Evolutionary conservation across 2,888 invertebrate species (phyloP), one percentile per base, ranked within the genome.

Genomic region (Pammene aurita): DNA sequence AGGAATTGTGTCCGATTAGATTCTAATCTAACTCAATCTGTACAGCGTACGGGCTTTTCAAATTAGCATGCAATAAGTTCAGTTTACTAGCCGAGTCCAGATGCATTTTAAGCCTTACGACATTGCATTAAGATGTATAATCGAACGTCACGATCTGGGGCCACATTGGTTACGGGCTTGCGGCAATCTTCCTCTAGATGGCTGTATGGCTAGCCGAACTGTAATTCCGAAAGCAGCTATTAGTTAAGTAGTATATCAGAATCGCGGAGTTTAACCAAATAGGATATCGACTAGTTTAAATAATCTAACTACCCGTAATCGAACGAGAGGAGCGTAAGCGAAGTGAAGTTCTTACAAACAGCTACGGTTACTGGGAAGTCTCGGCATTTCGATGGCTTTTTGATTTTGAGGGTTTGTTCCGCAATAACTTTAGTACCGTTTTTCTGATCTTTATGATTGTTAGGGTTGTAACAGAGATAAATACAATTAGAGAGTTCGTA

Each of bases 251-350:
- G 38, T 38, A 38, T 52, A 11, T 11, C 6, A 10, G 26, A 26
- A 52, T 52, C 52, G 26, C 13, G 52, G 26, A 52, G 52, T 26
- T 52, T 13, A 52, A 52, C 26, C 52, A 52, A 52, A 52, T 26
- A 13, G 52, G 11, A 52, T 13, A 52, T 26, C 26, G 26, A 26
- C 26, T 26, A 26, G 26, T 26, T 26, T 26, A 26, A 26, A 26
- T 1, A 26, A 26, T 2, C 4, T 2, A 26, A 26, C 26, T 4
- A 26, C 26, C 26, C 26, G 26, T 26, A n/a, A n/a, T n/a, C n/a
- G n/a, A n/a, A n/a, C n/a, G n/a, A n/a, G n/a, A n/a, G n/a, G n/a
- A n/a, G n/a, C n/a, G n/a, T n/a, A n/a, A n/a, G n/a, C n/a, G n/a
- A n/a, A n/a, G n/a, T n/a, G n/a, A n/a, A n/a, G n/a, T n/a, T n/a